Conservation (phyloP, 2,113 vertebrate genomes). For the Hyperopisus bebe region DNA sequence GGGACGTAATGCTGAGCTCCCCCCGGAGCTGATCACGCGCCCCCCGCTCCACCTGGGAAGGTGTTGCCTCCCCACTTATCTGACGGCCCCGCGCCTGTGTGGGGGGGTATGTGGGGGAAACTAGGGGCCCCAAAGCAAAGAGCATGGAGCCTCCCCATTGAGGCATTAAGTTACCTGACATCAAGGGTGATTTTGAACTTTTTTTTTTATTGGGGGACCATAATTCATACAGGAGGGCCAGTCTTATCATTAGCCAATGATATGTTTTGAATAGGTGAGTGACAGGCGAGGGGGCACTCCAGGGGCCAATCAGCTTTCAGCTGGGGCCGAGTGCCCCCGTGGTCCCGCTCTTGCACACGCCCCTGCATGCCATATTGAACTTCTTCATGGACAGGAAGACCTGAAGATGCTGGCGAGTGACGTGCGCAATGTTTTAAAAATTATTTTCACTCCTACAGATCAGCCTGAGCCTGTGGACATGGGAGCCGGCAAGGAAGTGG, state of each 20-base stretch:
- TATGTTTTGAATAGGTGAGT: background rate
- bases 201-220: background rate
- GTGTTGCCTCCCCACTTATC: slow-evolving; percentile 65
- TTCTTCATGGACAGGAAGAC: background rate
- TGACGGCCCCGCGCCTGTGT: slow-evolving; percentile 86
- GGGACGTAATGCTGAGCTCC: slow-evolving; percentile 79
- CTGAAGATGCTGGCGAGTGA: background rate
- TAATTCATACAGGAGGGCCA: background rate
- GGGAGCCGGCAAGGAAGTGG: slow-evolving; percentile 62
- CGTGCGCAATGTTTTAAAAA: background rate
- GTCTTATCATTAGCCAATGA: background rate
- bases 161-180: background rate
- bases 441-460: slow-evolving; percentile 51
- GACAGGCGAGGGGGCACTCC: background rate
- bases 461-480: slow-evolving; percentile 72
- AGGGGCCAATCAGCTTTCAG: background rate
- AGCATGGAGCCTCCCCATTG: slow-evolving; percentile 17
- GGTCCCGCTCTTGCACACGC: background rate
- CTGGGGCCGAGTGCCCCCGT: background rate
- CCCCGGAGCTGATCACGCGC: slow-evolving; percentile 95
- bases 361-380: background rate
- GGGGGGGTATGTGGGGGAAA: slow-evolving; percentile 66
- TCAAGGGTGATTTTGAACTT: background rate
- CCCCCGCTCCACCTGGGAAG: slow-evolving; percentile 76
- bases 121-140: slow-evolving; percentile 68